Percentiles rank a stretch among this genome's conserved stretches.
These are phyloP conservation scores for Zapus hudsonius DNA, from an alignment of 2,113 vertebrate genomes.

Conservation along the genomic window DNA sequence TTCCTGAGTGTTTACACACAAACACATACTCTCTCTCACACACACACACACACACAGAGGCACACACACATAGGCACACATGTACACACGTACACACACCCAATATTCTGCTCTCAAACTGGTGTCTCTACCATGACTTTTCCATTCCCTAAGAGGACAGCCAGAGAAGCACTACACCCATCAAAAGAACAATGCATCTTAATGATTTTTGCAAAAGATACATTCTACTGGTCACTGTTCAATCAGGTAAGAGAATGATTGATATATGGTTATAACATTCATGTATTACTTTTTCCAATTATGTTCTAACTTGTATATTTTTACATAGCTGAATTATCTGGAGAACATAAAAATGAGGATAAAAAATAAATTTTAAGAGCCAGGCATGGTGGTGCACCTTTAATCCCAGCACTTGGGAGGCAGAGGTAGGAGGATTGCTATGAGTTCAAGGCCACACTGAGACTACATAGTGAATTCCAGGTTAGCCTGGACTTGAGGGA, in stretches of 20 bases:
- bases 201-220: conserved; percentile 17
- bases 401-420: too few relatives aligned
- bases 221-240: neutral
- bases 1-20: too few relatives aligned
- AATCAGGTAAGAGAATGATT: neutral
- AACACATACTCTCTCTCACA: too few relatives aligned
- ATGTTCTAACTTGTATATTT: neutral
- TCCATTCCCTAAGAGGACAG: neutral
- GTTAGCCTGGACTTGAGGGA: too few relatives aligned
- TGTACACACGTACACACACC: too few relatives aligned
- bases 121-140: neutral
- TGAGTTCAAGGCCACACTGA: too few relatives aligned
- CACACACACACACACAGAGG: too few relatives aligned
- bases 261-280: neutral
- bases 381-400: too few relatives aligned
- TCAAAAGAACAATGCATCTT: neutral
- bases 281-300: neutral
- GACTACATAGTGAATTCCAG: too few relatives aligned
- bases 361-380: too few relatives aligned
- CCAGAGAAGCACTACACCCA: neutral
- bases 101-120: neutral
- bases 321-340: neutral
- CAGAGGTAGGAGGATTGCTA: too few relatives aligned
- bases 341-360: neutral
- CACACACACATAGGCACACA: too few relatives aligned